phyloP scores from a whole-genome alignment of 2,888 invertebrate genomes.

The Capitulum mitella region DNA sequence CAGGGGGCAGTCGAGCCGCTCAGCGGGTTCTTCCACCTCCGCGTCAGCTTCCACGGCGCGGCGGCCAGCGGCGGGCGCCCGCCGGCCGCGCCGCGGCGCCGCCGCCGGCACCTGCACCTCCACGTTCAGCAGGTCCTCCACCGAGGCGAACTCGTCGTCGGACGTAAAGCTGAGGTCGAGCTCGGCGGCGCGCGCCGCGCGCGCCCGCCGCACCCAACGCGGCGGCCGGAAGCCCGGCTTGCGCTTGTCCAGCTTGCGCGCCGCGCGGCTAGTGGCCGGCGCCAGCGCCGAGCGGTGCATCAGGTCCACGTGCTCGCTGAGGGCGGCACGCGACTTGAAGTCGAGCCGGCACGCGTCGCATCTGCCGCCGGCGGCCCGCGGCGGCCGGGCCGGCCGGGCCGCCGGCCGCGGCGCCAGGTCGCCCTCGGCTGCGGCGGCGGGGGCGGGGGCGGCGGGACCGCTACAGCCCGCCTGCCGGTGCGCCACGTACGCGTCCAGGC shows the following conservation, averaged over 20 bases:
- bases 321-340: background rate
- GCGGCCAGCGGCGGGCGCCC: no score
- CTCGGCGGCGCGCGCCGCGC: background rate
- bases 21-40: background rate
- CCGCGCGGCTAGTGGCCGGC: background rate
- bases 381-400: no score
- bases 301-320: conserved; percentile 4
- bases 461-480: conserved; percentile 54
- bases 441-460: no score
- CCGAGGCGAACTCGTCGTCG: background rate
- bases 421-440: no score
- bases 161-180: background rate
- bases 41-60: background rate
- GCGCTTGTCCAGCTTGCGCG: background rate
- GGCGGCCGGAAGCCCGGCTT: background rate
- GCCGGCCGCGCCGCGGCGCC: background rate
- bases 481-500: conserved; percentile 75
- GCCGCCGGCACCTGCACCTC: background rate
- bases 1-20: background rate
- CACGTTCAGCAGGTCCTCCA: background rate
- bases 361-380: no score
- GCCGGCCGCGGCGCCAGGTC: no score
- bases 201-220: background rate
- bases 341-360: background rate
- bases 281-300: background rate